These are phyloP conservation scores for Melangyna quadrimaculata DNA, from an alignment of 2,888 invertebrate genomes.

Conservation along the genomic window DNA sequence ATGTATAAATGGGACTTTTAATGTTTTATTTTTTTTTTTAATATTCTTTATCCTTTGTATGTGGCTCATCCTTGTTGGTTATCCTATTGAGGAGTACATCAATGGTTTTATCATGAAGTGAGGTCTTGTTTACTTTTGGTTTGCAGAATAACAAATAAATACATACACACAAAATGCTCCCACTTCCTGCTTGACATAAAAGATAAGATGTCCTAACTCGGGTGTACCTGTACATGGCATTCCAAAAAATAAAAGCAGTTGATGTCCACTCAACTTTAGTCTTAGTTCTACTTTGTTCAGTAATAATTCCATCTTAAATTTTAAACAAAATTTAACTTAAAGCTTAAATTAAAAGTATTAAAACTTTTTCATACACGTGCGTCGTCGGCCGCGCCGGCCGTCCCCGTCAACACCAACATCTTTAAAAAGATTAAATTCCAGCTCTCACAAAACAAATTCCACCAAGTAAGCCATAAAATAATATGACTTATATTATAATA, in stretches of 20 bases:
- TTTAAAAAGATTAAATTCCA: not conserved
- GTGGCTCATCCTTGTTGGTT: constrained; percentile 44
- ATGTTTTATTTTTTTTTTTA: constrained; percentile 9
- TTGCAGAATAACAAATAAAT: not conserved
- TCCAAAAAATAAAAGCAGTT: too few relatives aligned
- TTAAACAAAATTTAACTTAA: too few relatives aligned
- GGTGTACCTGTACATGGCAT: too few relatives aligned
- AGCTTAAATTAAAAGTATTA: too few relatives aligned
- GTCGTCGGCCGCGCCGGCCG: too few relatives aligned
- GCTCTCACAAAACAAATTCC: not conserved
- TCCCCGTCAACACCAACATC: not conserved
- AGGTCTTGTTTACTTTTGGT: constrained; percentile 33
- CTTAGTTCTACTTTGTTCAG: too few relatives aligned
- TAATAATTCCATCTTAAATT: too few relatives aligned
- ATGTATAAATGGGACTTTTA: constrained; percentile 23
- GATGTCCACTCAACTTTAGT: too few relatives aligned
- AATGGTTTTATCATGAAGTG: constrained; percentile 20
- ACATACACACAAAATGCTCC: not conserved
- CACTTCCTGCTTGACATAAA: constrained; percentile 39
- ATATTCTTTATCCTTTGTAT: constrained; percentile 7
- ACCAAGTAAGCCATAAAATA: constrained; percentile 8
- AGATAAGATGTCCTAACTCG: not conserved
- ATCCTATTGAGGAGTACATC: constrained; percentile 32
- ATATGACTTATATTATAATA: not conserved
- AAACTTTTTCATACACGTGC: too few relatives aligned